Conservation (phyloP, 2,888 invertebrate species). For the Pristionchus fissidentatus region DNA sequence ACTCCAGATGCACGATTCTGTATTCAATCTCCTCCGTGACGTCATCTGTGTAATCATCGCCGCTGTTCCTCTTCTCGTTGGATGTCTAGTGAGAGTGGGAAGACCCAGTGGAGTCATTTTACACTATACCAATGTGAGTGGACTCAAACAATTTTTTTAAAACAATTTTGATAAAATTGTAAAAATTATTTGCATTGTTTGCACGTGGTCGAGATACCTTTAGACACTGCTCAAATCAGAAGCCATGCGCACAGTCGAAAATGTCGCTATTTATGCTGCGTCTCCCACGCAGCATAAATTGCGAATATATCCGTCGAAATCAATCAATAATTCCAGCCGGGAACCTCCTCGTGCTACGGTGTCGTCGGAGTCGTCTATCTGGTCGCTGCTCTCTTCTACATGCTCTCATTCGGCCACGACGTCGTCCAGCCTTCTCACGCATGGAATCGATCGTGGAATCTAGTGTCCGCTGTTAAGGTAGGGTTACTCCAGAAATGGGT, state of each 20-base stretch:
- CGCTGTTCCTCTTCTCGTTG: constrained; percentile 57
- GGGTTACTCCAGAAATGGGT: not conserved
- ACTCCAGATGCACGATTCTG: constrained; percentile 56
- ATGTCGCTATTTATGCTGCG: too few relatives aligned
- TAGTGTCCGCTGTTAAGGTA: constrained; percentile 60
- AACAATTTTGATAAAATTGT: too few relatives aligned
- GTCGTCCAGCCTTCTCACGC: constrained; percentile 56
- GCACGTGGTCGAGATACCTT: too few relatives aligned
- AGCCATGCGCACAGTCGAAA: too few relatives aligned
- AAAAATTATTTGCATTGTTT: too few relatives aligned
- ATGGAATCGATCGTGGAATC: constrained; percentile 60
- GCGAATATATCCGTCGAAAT: too few relatives aligned
- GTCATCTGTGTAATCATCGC: constrained; percentile 56
- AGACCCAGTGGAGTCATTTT: not conserved
- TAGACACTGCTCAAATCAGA: too few relatives aligned
- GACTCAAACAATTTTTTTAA: too few relatives aligned
- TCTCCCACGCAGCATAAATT: too few relatives aligned
- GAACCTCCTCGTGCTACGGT: constrained; percentile 53
- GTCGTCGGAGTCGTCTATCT: constrained; percentile 64
- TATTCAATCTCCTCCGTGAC: constrained; percentile 66
- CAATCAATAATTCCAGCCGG: constrained; percentile 12
- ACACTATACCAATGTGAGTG: constrained; percentile 12
- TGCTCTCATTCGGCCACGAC: constrained; percentile 60
- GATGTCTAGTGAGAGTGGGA: constrained; percentile 54
- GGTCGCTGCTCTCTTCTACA: constrained; percentile 60